A percentile compares a stretch with the other conserved stretches of the same genome.
Evolutionary conservation across 2,888 invertebrate species (phyloP).

Genomic region (Cabera pusaria): DNA sequence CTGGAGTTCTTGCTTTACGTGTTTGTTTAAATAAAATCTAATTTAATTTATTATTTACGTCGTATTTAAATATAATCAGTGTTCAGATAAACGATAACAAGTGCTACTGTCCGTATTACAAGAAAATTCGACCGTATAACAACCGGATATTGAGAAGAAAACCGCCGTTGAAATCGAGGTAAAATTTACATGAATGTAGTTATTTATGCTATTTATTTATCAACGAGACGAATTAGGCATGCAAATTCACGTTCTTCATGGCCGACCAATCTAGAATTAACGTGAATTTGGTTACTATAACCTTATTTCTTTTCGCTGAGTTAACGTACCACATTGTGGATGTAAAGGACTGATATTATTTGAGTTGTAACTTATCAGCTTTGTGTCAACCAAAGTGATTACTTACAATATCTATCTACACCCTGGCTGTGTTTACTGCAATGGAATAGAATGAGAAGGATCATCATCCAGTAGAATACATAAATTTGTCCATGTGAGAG

Average conservation of each 20-base stretch:
- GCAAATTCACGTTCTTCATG: conserved; percentile 29
- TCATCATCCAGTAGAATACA: no score
- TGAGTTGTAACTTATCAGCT: conserved; percentile 23
- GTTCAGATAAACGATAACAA: neutral
- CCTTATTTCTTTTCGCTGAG: conserved; percentile 8
- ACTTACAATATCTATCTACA: no score
- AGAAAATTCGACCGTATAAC: neutral
- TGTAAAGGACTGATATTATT: neutral
- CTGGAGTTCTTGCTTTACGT: conserved; percentile 47
- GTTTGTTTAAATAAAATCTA: conserved; percentile 43
- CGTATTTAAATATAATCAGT: conserved; percentile 2
- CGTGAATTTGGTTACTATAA: conserved; percentile 15
- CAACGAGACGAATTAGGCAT: conserved; percentile 42
- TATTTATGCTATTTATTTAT: conserved; percentile 44
- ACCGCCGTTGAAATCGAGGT: conserved; percentile 47
- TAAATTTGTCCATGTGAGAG: no score
- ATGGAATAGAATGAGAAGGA: conserved; percentile 6
- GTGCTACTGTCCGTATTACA: neutral
- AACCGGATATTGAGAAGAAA: conserved; percentile 16
- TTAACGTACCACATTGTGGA: conserved; percentile 1
- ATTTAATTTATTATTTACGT: conserved; percentile 26
- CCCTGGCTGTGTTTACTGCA: no score
- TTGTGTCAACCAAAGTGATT: conserved; percentile 49
- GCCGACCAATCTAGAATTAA: conserved; percentile 20
- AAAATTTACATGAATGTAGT: conserved; percentile 48